These are phyloP conservation scores for Nymphalis urticae DNA, from an alignment of 2,888 invertebrate species.

Conservation along the genomic window DNA sequence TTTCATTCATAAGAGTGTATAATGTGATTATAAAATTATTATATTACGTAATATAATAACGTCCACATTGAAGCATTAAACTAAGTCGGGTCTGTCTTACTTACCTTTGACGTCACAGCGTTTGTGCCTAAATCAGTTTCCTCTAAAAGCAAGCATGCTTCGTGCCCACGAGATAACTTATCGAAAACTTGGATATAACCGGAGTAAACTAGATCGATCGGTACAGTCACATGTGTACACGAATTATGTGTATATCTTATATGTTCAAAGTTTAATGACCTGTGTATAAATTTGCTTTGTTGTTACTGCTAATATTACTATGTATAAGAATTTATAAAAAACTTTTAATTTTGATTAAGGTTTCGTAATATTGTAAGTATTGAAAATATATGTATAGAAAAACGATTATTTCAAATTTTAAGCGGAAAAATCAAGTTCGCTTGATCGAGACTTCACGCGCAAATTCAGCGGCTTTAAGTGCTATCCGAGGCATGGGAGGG, in stretches of 20 bases:
- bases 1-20: too few species aligned
- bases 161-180: slow-evolving; percentile 25
- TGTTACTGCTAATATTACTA: background rate
- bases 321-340: too few species aligned
- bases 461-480: too few species aligned
- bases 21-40: too few species aligned
- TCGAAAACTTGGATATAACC: slow-evolving; percentile 21
- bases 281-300: background rate
- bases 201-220: slow-evolving; percentile 2
- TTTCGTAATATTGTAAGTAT: too few species aligned
- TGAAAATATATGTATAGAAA: too few species aligned
- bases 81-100: slow-evolving; percentile 13
- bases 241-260: background rate
- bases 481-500: too few species aligned
- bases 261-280: background rate
- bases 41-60: background rate
- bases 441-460: too few species aligned
- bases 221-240: background rate
- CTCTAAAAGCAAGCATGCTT: slow-evolving; percentile 28
- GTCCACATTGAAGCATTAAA: background rate
- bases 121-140: slow-evolving; percentile 26
- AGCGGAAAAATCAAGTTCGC: too few species aligned
- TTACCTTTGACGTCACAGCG: slow-evolving; percentile 29
- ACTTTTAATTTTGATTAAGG: too few species aligned
- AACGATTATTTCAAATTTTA: too few species aligned